Evolutionary conservation across 2,888 invertebrate species (phyloP).

Genomic region (Diploptera punctata): DNA sequence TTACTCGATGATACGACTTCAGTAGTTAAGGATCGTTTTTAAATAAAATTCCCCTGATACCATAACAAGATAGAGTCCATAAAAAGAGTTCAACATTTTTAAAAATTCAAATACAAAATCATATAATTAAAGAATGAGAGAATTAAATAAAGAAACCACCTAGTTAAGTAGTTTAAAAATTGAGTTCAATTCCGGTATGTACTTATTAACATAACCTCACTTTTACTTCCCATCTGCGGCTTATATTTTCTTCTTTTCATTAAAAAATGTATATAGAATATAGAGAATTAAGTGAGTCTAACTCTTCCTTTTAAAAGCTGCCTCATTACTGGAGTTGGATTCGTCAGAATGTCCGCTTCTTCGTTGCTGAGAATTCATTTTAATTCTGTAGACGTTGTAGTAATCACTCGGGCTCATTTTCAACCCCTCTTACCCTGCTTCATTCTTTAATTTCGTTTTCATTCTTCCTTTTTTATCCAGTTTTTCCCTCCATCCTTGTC

Average conservation of each 20-base stretch:
- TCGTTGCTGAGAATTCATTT: conserved; percentile 16
- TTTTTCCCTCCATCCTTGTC: background rate
- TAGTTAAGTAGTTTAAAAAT: no score
- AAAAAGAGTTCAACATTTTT: no score
- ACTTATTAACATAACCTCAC: background rate
- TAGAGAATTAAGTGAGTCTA: conserved; percentile 15
- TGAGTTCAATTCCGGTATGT: background rate
- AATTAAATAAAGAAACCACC: no score
- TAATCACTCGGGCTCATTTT: conserved; percentile 37
- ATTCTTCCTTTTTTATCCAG: background rate
- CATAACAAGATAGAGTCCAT: no score
- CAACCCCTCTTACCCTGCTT: background rate
- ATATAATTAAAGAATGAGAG: no score
- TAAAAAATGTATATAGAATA: conserved; percentile 18
- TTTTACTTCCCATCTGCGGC: background rate
- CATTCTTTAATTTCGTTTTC: conserved; percentile 30
- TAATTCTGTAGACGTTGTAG: conserved; percentile 27
- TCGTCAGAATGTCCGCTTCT: background rate
- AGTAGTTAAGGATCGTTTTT: no score
- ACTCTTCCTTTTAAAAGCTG: conserved; percentile 11
- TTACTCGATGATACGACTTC: no score
- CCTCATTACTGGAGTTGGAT: conserved; percentile 18
- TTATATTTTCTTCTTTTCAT: conserved; percentile 15
- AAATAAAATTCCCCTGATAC: no score
- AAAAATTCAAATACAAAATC: no score